Evolutionary conservation across 1,140 invertebrate genomes (phyloP), one percentile per base, ranked within the genome.

Genomic region (Leptopilina boulardi): DNA sequence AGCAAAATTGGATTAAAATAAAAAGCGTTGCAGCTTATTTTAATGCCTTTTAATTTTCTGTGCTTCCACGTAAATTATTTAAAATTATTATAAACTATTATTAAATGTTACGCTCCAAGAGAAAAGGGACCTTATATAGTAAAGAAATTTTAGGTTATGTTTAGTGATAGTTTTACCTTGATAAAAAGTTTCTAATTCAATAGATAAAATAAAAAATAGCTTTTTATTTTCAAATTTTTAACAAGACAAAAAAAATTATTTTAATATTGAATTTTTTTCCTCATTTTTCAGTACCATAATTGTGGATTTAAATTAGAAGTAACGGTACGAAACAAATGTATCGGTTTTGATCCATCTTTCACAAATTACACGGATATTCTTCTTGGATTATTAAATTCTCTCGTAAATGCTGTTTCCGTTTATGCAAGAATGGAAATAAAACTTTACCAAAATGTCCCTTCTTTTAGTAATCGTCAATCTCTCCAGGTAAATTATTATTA

Each of bases 341-440:
- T 98, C 54, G 91, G 92, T 59, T 98, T 97, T 88, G 95, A 96
- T 74, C 97, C 97, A 1, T 92, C 94, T 0, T 97, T 98, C 82
- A 93, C 94, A 66, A 93, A 93, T 78, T 95, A 97, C 78, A 91
- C 93, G 75, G 92, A 94, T 75, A 92, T 94, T 75, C 90, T 98
- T 2, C 87, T 96, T n/a, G 92, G 93, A 41, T 89, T 96, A 13
- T 93, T 96, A 79, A 94, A 95, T 84, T 92, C 93, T 0, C 81
- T 83, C 19, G 23, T 72, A 0, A 41, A 59, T 42, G 79, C 79
- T 0, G 76, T 85, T 73, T 80, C 75, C 23, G 42, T 38, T 0
- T 83, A 80, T 13, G 78, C 80, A 1, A 78, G 82, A 74, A 92
- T 97, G 34, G 96, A 98, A 89, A 94, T 92, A 2, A 89, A 93